Conservation (phyloP, 1,140 invertebrate species). For the Stegodyphus dumicola region DNA sequence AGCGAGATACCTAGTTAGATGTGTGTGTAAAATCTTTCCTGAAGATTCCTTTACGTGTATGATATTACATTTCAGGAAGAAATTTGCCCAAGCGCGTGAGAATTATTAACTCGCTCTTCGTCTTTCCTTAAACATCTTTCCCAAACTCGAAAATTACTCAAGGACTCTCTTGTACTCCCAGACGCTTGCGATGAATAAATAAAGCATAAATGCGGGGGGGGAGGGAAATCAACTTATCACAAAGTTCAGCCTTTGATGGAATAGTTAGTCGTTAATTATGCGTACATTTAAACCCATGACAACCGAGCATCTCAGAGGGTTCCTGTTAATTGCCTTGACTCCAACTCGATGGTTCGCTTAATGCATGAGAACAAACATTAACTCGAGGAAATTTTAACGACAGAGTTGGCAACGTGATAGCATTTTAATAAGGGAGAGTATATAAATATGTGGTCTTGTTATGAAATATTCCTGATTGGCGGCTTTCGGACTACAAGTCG, state of each 20-base stretch:
- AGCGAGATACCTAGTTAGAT: too few relatives aligned
- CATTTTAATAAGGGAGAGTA: slow-evolving; percentile 22
- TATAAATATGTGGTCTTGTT: too few relatives aligned
- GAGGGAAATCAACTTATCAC: slow-evolving; percentile 29
- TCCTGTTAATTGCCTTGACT: slow-evolving; percentile 24
- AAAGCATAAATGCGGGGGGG: not conserved
- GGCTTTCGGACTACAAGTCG: too few relatives aligned
- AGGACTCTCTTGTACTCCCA: too few relatives aligned
- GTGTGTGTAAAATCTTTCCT: too few relatives aligned
- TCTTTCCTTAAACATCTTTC: too few relatives aligned
- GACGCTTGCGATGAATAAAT: slow-evolving; percentile 1
- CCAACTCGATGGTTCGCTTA: slow-evolving; percentile 9
- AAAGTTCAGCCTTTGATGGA: slow-evolving; percentile 29
- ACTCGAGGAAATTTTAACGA: slow-evolving; percentile 21
- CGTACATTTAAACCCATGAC: slow-evolving; percentile 23
- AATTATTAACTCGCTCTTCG: too few relatives aligned
- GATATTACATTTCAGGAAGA: too few relatives aligned
- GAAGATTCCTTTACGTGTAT: too few relatives aligned
- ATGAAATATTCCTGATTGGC: too few relatives aligned
- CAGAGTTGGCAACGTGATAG: slow-evolving; percentile 9
- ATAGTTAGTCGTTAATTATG: slow-evolving; percentile 41
- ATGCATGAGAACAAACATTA: slow-evolving; percentile 39
- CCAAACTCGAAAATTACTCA: too few relatives aligned
- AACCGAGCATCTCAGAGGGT: slow-evolving; percentile 15
- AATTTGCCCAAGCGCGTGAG: too few relatives aligned